Base-by-base conservation (phyloP, 1,140 invertebrate species). In the Leucophenga varia region DNA sequence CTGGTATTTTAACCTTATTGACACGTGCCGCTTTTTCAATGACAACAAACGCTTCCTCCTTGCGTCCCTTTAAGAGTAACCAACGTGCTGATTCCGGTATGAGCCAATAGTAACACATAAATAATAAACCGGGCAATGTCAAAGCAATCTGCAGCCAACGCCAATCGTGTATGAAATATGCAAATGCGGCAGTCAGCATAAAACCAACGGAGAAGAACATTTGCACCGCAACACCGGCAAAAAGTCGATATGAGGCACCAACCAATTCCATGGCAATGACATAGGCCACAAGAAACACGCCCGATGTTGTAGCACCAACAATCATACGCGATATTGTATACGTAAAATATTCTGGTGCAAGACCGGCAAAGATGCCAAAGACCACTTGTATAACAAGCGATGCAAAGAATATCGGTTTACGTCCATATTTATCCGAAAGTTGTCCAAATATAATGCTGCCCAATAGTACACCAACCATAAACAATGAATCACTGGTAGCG, bases 221-320 rank as follows among this genome's bases (percentile, higher is more conserved):
- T 74, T 89, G 86, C 59, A 82, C 84, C 2, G 86, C 82, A 14
- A 89, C 84, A 3, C 89, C 89, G 34, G 87, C 86, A 30, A 89
- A 79, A 22, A 86, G 81, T 41, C 91, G 80, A 69, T 86, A 88
- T 19, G 80, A 79, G 2, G 88, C 83, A 1, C 89, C 88, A 10
- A 92, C 88, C 83, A 90, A 88, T 78, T 93, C 90, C 65, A 92
- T 79, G 47, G 87, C 89, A 41, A 91, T 84, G 5, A 90, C 87
- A 61, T 90, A 91, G 30, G 85, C 85, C 8, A 89, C 86, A 44
- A 90, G 76, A 61, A 89, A 90, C 2, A 89, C 82, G 3, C 89
- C 89, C 20, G 87, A 86, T 3, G 85, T 87, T 5, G 85, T 85
- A 16, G 87, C 81, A 3, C 88, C 89, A 16, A 89, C 80, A 45